Evolutionary conservation across 1,140 invertebrate genomes (phyloP).

Genomic region (Rhagoletis zephyria): DNA sequence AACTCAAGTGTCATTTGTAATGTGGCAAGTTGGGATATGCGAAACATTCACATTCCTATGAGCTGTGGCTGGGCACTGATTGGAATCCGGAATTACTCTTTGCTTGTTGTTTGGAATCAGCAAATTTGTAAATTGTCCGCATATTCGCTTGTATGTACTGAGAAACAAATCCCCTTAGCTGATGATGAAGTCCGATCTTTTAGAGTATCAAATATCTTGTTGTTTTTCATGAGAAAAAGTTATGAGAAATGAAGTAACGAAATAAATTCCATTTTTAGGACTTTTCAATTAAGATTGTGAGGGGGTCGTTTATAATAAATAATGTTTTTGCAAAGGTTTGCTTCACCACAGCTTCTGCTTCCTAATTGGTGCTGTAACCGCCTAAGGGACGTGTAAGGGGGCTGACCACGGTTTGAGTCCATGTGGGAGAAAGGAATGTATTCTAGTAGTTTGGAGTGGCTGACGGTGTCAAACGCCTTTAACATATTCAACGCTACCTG

Average conservation of each 20-base stretch:
- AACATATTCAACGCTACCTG: no score
- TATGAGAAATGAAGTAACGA: slow-evolving; percentile 1
- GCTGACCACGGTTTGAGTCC: no score
- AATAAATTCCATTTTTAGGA: background rate
- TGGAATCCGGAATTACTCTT: slow-evolving; percentile 43
- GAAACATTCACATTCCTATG: background rate
- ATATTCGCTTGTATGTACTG: background rate
- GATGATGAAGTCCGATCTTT: background rate
- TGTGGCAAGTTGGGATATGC: background rate
- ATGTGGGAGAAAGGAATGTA: no score
- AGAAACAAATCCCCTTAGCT: background rate
- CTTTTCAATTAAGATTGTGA: no score
- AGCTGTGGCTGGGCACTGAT: background rate
- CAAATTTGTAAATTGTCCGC: slow-evolving; percentile 38
- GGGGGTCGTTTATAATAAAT: no score
- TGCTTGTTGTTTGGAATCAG: background rate
- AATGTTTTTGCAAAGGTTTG: no score
- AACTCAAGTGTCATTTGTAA: slow-evolving; percentile 26
- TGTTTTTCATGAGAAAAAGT: background rate
- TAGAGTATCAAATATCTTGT: background rate
- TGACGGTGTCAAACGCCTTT: no score
- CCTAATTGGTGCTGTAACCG: no score
- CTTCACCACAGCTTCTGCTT: no score
- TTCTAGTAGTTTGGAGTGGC: no score
- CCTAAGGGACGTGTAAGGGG: no score